Percentiles rank a stretch among this genome's conserved stretches.
Conservation (phyloP, 2,888 invertebrate species). For the Pelosia muscerda region DNA sequence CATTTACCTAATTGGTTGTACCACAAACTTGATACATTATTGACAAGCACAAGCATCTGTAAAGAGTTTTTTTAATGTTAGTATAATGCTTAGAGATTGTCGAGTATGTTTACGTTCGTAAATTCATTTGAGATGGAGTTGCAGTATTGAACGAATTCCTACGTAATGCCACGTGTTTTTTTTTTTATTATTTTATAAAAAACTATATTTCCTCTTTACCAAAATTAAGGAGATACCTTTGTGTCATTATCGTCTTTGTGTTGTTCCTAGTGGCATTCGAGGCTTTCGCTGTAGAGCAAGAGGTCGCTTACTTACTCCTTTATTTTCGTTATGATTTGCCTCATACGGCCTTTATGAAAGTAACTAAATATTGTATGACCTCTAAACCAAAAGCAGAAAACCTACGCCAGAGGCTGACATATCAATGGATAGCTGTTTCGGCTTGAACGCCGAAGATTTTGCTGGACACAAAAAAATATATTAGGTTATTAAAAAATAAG, state of each 20-base stretch:
- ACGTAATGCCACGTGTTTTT: not conserved
- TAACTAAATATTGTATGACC: not conserved
- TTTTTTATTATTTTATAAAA: too few relatives aligned
- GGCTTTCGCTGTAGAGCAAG: too few relatives aligned
- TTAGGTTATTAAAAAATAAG: too few relatives aligned
- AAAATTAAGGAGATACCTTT: too few relatives aligned
- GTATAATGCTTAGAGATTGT: not conserved
- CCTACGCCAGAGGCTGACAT: not conserved
- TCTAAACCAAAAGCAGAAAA: not conserved
- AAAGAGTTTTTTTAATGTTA: constrained; percentile 3
- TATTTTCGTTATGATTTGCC: not conserved
- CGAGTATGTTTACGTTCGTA: not conserved
- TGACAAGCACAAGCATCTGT: constrained; percentile 2
- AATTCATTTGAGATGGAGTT: not conserved
- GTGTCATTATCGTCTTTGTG: too few relatives aligned
- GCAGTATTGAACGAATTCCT: not conserved
- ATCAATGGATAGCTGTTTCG: not conserved
- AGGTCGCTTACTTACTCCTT: too few relatives aligned
- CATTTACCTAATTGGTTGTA: not conserved
- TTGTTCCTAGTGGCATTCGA: too few relatives aligned
- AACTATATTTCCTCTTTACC: too few relatives aligned
- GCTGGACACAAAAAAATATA: too few relatives aligned
- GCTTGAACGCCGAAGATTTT: not conserved
- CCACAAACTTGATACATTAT: constrained; percentile 4
- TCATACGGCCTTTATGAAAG: not conserved